Evolutionary conservation across 2,888 invertebrate species (phyloP).

Genomic region (Drosophila borborema): DNA sequence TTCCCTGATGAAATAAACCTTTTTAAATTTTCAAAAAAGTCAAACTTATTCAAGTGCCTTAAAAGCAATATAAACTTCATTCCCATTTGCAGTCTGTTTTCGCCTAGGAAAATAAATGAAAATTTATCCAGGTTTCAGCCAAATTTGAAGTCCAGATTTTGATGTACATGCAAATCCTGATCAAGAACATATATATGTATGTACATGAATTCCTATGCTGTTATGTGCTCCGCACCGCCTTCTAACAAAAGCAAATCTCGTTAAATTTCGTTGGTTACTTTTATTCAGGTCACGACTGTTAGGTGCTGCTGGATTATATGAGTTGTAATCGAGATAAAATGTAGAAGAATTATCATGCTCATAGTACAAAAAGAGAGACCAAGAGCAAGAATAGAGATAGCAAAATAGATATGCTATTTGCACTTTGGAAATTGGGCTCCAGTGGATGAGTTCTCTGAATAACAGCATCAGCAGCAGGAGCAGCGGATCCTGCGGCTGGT

Average conservation of each 20-base stretch:
- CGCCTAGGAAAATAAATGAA: background rate
- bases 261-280: background rate
- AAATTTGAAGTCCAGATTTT: background rate
- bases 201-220: background rate
- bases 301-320: background rate
- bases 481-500: conserved; percentile 51
- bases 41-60: no score
- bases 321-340: conserved; percentile 20
- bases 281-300: background rate
- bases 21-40: no score
- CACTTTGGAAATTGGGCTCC: conserved; percentile 61
- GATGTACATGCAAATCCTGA: background rate
- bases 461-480: background rate
- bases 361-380: background rate
- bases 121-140: background rate
- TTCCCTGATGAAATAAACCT: no score
- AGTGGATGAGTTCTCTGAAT: conserved; percentile 5
- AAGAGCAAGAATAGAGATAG: background rate
- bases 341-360: conserved; percentile 20
- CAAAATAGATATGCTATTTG: conserved; percentile 42
- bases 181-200: background rate
- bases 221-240: background rate
- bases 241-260: background rate
- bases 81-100: background rate
- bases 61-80: no score